Evolutionary conservation across 2,113 vertebrate species (phyloP).

Genomic region (Thalassarche chlororhynchos): DNA sequence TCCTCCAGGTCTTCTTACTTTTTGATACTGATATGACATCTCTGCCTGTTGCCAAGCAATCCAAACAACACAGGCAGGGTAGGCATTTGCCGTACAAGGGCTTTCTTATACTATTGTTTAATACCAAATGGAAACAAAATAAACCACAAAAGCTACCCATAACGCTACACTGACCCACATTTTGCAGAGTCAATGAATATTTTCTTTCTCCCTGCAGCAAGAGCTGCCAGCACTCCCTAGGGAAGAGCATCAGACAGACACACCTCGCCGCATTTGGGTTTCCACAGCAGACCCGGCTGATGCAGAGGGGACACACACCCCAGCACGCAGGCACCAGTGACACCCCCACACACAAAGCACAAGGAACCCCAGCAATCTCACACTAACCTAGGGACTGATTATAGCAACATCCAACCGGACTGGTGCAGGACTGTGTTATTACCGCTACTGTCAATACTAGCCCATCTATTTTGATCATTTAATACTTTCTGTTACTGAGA

Average conservation of each 20-base stretch:
- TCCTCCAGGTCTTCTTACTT: not conserved
- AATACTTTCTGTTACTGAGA: not conserved
- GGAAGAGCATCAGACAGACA: not conserved
- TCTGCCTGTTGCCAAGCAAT: not conserved
- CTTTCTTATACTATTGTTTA: not conserved
- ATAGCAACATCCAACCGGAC: not conserved
- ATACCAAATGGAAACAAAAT: not conserved
- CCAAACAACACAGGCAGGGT: not conserved
- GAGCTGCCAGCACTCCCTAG: not conserved
- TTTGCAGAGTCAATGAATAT: not conserved
- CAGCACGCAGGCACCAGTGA: not conserved
- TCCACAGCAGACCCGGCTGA: not conserved
- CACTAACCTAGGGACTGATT: not conserved
- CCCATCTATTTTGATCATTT: not conserved
- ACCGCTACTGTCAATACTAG: not conserved
- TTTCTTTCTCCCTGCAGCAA: not conserved
- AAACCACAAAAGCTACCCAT: not conserved
- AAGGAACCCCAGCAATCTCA: not conserved
- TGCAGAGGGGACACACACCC: not conserved
- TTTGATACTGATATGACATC: accelerated
- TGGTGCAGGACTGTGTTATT: not conserved
- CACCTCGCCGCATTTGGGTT: accelerated
- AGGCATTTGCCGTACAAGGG: not conserved
- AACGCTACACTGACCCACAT: not conserved
- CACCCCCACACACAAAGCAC: not conserved